A percentile compares a stretch with the other conserved stretches of the same genome.
Conservation (phyloP, 2,888 invertebrate species). For the Brachyptera putata region DNA sequence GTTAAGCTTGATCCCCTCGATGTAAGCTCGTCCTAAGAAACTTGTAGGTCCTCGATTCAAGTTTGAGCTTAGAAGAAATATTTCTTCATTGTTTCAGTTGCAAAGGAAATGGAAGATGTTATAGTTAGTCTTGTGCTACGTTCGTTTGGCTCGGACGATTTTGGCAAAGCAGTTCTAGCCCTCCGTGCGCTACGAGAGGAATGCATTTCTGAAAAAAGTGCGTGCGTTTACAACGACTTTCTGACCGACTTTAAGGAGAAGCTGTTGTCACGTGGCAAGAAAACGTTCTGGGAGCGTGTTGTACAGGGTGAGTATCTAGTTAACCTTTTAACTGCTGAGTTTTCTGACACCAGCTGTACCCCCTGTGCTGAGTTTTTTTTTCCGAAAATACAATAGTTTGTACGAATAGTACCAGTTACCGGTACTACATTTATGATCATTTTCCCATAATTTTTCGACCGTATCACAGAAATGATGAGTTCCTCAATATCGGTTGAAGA, state of each 20-base stretch:
- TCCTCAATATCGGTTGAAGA: too few relatives aligned
- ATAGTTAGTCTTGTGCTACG: slow-evolving; percentile 23
- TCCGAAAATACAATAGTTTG: too few relatives aligned
- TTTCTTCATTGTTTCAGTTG: slow-evolving; percentile 26
- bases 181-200: slow-evolving; percentile 20
- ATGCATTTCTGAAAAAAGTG: slow-evolving; percentile 9
- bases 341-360: too few relatives aligned
- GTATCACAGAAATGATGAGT: too few relatives aligned
- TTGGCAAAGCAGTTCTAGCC: slow-evolving; percentile 28
- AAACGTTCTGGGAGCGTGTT: slow-evolving; percentile 25
- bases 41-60: too few relatives aligned
- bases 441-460: too few relatives aligned
- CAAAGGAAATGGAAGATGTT: slow-evolving; percentile 28
- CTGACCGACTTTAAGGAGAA: slow-evolving; percentile 21
- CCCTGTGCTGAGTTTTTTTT: too few relatives aligned
- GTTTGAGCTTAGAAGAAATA: too few relatives aligned
- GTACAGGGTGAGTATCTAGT: not conserved
- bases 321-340: too few relatives aligned
- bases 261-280: slow-evolving; percentile 23
- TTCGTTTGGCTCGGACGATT: slow-evolving; percentile 27
- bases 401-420: too few relatives aligned
- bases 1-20: too few relatives aligned
- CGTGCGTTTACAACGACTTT: slow-evolving; percentile 26
- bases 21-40: not conserved
- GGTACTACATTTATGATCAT: too few relatives aligned